Conservation (phyloP, 1,140 invertebrate genomes). For the Medauroidea extradentata region DNA sequence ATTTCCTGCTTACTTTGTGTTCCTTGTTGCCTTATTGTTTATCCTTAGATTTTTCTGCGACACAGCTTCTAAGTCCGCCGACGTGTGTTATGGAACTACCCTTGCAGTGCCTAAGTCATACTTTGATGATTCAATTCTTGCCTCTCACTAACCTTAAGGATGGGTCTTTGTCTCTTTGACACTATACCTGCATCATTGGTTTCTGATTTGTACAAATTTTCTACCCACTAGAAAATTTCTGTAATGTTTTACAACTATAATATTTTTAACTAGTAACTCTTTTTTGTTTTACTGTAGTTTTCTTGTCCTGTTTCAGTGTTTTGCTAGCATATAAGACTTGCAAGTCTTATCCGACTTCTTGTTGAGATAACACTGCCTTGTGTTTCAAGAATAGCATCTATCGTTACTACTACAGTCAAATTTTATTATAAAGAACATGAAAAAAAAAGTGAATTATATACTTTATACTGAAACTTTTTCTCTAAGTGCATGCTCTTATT, state of each 20-base stretch:
- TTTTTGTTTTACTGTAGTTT: conserved; percentile 43
- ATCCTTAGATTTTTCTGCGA: not conserved
- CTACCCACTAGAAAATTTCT: conserved; percentile 43
- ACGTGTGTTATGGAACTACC: conserved; percentile 36
- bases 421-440: not conserved
- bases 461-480: conserved; percentile 8
- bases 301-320: conserved; percentile 33
- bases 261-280: conserved; percentile 49
- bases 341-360: conserved; percentile 8
- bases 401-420: conserved; percentile 6
- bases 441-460: not conserved
- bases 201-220: conserved; percentile 49
- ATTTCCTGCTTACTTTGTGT: too few relatives aligned
- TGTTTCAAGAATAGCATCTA: conserved; percentile 9
- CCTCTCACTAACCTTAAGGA: conserved; percentile 46
- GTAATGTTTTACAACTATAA: conserved; percentile 45
- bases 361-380: conserved; percentile 18
- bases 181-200: conserved; percentile 45
- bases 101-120: conserved; percentile 43
- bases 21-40: too few relatives aligned
- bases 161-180: conserved; percentile 43
- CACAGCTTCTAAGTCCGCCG: conserved; percentile 27
- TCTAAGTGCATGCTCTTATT: conserved; percentile 32
- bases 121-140: conserved; percentile 45
- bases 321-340: conserved; percentile 30